These are phyloP conservation scores for Acleris holmiana DNA, from an alignment of 2,888 invertebrate species.

Conservation along the genomic window DNA sequence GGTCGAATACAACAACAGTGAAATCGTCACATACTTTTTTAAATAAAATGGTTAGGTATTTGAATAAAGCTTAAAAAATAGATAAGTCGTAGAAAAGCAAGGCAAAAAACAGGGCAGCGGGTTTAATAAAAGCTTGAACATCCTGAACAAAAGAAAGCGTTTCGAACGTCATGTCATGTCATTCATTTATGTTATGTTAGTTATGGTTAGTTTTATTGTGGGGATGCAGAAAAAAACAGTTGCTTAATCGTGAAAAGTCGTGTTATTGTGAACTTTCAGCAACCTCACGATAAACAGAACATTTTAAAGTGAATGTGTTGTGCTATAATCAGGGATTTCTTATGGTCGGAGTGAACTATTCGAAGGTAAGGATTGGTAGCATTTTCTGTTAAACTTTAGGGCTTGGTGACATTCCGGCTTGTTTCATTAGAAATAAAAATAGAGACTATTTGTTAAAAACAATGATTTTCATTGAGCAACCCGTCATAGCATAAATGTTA, in stretches of 20 bases:
- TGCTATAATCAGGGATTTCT: conserved; percentile 9
- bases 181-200: conserved; percentile 20
- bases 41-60: too few species aligned
- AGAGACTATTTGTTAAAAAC: too few species aligned
- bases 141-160: conserved; percentile 11
- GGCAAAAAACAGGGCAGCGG: neutral
- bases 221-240: conserved; percentile 19
- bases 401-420: conserved; percentile 15
- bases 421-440: neutral
- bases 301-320: conserved; percentile 28
- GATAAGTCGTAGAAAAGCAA: neutral
- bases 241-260: conserved; percentile 26
- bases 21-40: too few species aligned
- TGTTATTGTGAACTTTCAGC: conserved; percentile 17
- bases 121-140: neutral
- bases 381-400: conserved; percentile 16
- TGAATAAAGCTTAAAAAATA: too few species aligned
- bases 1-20: too few species aligned
- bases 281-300: neutral
- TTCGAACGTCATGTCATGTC: conserved; percentile 30
- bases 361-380: conserved; percentile 24
- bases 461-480: too few species aligned
- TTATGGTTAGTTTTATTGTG: conserved; percentile 37
- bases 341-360: conserved; percentile 10
- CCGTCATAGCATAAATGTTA: too few species aligned